Percentiles rank a stretch among this genome's conserved stretches.
Conservation (phyloP, 2,888 invertebrate genomes). For the Plagodis pulveraria region DNA sequence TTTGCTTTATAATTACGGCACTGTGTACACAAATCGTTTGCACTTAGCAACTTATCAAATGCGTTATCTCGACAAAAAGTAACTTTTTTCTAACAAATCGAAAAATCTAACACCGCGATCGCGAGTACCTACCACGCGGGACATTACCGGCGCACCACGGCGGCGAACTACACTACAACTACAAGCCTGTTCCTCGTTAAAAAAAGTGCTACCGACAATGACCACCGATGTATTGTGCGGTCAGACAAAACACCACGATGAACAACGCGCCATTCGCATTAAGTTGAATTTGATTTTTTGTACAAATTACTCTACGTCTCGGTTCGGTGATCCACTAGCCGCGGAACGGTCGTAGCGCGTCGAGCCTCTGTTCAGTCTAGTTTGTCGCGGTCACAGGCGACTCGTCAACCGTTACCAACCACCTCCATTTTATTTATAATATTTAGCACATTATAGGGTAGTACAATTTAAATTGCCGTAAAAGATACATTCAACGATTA, state of each 20-base stretch:
- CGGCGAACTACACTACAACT: neutral
- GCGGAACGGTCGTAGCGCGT: slow-evolving; percentile 53
- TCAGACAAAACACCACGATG: slow-evolving; percentile 83
- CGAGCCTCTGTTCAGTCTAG: slow-evolving; percentile 59
- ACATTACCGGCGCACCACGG: slow-evolving; percentile 76
- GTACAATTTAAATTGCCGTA: slow-evolving; percentile 22
- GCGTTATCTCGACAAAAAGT: slow-evolving; percentile 30
- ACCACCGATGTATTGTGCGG: slow-evolving; percentile 81
- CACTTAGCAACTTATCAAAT: slow-evolving; percentile 38
- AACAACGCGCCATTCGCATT: slow-evolving; percentile 80
- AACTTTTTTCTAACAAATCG: slow-evolving; percentile 56
- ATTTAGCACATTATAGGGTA: slow-evolving; percentile 27
- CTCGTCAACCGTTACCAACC: slow-evolving; percentile 51
- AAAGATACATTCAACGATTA: slow-evolving; percentile 32
- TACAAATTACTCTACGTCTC: slow-evolving; percentile 84
- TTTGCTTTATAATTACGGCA: slow-evolving; percentile 47
- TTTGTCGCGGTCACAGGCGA: slow-evolving; percentile 51
- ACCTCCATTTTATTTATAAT: slow-evolving; percentile 32
- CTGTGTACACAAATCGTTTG: slow-evolving; percentile 39
- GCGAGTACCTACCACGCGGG: slow-evolving; percentile 63
- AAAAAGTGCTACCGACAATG: slow-evolving; percentile 80
- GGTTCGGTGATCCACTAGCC: slow-evolving; percentile 80
- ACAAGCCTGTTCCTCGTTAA: no score
- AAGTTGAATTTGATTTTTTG: slow-evolving; percentile 83
- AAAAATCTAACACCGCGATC: slow-evolving; percentile 48